These are phyloP conservation scores for Uloborus plumipes DNA, from an alignment of 2,888 invertebrate species.

Conservation along the genomic window DNA sequence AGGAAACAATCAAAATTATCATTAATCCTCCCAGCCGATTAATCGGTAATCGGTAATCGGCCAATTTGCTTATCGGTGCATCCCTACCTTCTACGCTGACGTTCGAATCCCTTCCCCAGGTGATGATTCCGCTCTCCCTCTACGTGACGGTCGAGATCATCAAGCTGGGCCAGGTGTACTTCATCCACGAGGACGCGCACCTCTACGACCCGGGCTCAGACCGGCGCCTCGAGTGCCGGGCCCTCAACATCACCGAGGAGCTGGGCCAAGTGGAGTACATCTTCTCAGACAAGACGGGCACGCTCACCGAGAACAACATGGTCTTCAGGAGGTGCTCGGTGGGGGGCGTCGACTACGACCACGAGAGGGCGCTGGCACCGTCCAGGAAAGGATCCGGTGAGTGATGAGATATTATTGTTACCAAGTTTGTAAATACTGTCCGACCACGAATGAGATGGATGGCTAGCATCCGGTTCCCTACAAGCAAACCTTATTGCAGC, in stretches of 20 bases:
- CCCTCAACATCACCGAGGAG: constrained; percentile 96
- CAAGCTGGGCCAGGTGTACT: constrained; percentile 94
- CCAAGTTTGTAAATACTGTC: no score
- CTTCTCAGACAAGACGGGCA: constrained; percentile 98
- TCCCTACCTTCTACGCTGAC: no score
- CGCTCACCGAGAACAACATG: constrained; percentile 97
- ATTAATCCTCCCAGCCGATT: no score
- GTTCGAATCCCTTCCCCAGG: constrained; percentile 73
- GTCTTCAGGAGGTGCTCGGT: constrained; percentile 92
- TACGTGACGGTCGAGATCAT: constrained; percentile 98
- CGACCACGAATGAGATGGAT: no score
- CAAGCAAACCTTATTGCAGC: no score
- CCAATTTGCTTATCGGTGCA: no score
- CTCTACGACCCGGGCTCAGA: constrained; percentile 88
- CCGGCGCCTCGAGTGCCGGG: constrained; percentile 88
- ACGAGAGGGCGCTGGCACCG: constrained; percentile 76
- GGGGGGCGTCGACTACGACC: constrained; percentile 89
- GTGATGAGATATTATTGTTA: no score
- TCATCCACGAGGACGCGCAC: constrained; percentile 90
- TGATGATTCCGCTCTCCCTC: constrained; percentile 95
- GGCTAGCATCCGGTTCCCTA: no score
- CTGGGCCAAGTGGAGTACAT: constrained; percentile 94
- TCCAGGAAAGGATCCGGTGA: no score
- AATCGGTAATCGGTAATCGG: no score
- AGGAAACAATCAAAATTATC: no score